Conservation (phyloP, 2,888 invertebrate species). For the Erynnis tages region DNA sequence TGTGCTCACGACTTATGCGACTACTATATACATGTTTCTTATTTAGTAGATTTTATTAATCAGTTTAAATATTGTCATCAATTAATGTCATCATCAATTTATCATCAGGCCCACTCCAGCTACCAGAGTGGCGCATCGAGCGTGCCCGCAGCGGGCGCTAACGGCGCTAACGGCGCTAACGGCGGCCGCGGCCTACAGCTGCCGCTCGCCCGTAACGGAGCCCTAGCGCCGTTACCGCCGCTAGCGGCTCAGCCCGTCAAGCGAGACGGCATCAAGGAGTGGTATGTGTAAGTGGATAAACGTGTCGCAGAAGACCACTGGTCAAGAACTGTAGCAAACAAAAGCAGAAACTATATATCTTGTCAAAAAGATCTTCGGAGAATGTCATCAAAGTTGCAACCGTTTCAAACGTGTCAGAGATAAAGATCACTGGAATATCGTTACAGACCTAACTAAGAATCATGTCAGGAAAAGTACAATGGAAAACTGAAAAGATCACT, state of each 20-base stretch:
- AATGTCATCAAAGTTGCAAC: too few relatives aligned
- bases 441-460: too few relatives aligned
- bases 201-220: slow-evolving; percentile 54
- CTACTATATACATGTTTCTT: too few relatives aligned
- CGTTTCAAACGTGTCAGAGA: too few relatives aligned
- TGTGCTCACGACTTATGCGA: background rate
- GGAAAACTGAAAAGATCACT: too few relatives aligned
- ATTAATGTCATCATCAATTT: background rate
- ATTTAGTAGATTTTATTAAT: too few relatives aligned
- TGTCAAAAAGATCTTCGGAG: too few relatives aligned
- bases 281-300: slow-evolving; percentile 88
- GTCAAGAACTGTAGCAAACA: too few relatives aligned
- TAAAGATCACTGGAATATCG: too few relatives aligned
- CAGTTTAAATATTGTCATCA: background rate
- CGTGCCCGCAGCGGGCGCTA: slow-evolving; percentile 50
- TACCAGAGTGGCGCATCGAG: slow-evolving; percentile 64
- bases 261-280: slow-evolving; percentile 96
- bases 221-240: slow-evolving; percentile 65
- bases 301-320: too few relatives aligned
- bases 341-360: too few relatives aligned
- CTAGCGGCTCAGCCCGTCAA: slow-evolving; percentile 81
- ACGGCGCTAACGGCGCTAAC: slow-evolving; percentile 53
- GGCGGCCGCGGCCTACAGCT: slow-evolving; percentile 74
- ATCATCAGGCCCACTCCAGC: slow-evolving; percentile 62
- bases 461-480: too few relatives aligned